Conservation (phyloP, 1,140 invertebrate genomes). For the Chelonus insularis region DNA sequence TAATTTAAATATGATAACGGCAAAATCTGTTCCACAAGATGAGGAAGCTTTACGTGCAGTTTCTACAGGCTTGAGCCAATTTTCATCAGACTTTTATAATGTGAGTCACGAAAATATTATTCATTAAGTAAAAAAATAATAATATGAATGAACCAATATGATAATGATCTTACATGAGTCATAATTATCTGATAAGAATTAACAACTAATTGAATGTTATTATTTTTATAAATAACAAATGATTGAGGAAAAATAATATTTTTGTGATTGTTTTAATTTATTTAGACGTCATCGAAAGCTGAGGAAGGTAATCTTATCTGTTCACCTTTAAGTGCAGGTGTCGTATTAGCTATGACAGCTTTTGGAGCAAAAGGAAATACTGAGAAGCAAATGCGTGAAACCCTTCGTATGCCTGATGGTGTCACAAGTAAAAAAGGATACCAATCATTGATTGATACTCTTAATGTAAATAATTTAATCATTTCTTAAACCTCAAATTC, state of each 20-base stretch:
- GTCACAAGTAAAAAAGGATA: neutral
- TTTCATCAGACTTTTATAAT: conserved; percentile 6
- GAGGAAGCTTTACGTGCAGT: neutral
- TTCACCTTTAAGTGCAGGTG: conserved; percentile 11
- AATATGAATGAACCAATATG: no score
- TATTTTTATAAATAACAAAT: no score
- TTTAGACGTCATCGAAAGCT: neutral
- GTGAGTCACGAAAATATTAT: neutral
- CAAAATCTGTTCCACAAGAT: neutral
- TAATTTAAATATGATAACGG: neutral
- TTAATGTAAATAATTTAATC: conserved; percentile 7
- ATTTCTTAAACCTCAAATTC: no score
- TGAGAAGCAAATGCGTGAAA: conserved; percentile 2
- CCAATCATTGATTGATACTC: conserved; percentile 3
- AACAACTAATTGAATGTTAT: no score
- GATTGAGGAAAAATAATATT: no score
- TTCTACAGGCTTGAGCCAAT: neutral
- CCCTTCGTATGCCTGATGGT: neutral
- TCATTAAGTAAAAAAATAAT: neutral
- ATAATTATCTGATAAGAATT: no score
- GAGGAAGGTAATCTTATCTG: neutral
- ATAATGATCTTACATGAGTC: no score
- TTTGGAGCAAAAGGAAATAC: conserved; percentile 14
- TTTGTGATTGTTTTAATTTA: neutral
- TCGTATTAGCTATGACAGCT: conserved; percentile 10